These are phyloP conservation scores for Lymantria dispar DNA, from an alignment of 2,888 invertebrate species.

Conservation along the genomic window DNA sequence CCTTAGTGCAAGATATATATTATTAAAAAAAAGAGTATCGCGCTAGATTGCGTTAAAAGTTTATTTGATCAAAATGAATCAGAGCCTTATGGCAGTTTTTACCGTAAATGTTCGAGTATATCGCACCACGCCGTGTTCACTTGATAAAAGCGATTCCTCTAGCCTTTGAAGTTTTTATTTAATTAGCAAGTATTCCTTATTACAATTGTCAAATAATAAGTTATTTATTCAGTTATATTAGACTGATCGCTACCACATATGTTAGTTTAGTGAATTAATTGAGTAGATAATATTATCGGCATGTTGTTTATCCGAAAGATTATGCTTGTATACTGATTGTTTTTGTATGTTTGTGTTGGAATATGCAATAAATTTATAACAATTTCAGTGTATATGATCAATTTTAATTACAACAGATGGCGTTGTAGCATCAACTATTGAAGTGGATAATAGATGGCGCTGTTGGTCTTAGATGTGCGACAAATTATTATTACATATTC, in stretches of 20 bases:
- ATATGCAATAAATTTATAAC: constrained; percentile 8
- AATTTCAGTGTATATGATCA: not conserved
- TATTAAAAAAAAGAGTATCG: too few species aligned
- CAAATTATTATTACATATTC: not conserved
- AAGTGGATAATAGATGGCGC: not conserved
- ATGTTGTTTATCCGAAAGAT: constrained; percentile 18
- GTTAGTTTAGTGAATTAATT: constrained; percentile 18
- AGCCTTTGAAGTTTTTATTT: too few species aligned
- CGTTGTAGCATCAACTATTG: not conserved
- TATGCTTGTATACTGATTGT: constrained; percentile 25
- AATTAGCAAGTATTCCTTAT: not conserved
- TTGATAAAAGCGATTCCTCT: too few species aligned
- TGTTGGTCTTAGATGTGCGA: not conserved
- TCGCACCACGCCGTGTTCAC: too few species aligned
- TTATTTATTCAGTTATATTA: constrained; percentile 29
- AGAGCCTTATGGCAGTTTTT: too few species aligned
- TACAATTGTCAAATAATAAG: constrained; percentile 6
- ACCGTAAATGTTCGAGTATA: too few species aligned
- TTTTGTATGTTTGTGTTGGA: constrained; percentile 4
- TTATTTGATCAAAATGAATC: too few species aligned
- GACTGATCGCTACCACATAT: constrained; percentile 18
- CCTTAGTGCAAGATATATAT: too few species aligned
- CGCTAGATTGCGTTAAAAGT: too few species aligned
- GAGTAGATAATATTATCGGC: constrained; percentile 16
- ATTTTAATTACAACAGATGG: not conserved